Percentiles rank a stretch among this genome's conserved stretches.
phyloP scores from a whole-genome alignment of 2,113 vertebrate species.

The Ictalurus furcatus region DNA sequence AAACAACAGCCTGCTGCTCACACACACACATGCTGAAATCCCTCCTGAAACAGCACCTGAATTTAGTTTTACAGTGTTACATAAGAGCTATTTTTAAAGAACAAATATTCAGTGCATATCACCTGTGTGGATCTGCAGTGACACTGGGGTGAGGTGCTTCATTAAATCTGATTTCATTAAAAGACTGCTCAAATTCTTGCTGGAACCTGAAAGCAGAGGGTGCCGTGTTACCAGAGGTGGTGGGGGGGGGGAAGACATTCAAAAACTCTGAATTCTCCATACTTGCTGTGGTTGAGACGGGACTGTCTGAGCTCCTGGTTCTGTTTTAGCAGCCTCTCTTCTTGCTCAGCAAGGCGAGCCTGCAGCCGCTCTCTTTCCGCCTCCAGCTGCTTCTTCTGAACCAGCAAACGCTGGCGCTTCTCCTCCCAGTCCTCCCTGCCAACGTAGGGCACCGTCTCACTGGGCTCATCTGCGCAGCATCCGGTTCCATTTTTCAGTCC shows the following conservation, averaged over 20 bases:
- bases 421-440: slow-evolving; percentile 78
- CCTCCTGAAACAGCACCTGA: slow-evolving; percentile 1
- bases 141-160: slow-evolving; percentile 23
- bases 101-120: not conserved
- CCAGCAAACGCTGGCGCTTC: slow-evolving; percentile 80
- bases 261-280: slow-evolving; percentile 15
- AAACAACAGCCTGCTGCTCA: slow-evolving; percentile 11
- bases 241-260: not conserved
- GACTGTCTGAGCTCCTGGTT: slow-evolving; percentile 83
- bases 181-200: slow-evolving; percentile 40
- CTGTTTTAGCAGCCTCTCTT: slow-evolving; percentile 82
- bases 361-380: slow-evolving; percentile 87
- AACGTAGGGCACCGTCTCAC: slow-evolving; percentile 53
- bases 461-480: slow-evolving; percentile 36
- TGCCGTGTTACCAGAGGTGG: not conserved
- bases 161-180: slow-evolving; percentile 31
- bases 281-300: slow-evolving; percentile 78
- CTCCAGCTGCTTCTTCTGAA: slow-evolving; percentile 93
- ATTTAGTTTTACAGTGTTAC: not conserved
- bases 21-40: not conserved
- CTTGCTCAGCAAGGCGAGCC: slow-evolving; percentile 81
- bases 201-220: slow-evolving; percentile 46
- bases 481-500: not conserved
- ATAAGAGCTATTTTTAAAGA: not conserved
- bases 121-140: slow-evolving; percentile 31